Evolutionary conservation across 2,113 vertebrate genomes (phyloP), one percentile per base, ranked within the genome.

Genomic region (Menura novaehollandiae): DNA sequence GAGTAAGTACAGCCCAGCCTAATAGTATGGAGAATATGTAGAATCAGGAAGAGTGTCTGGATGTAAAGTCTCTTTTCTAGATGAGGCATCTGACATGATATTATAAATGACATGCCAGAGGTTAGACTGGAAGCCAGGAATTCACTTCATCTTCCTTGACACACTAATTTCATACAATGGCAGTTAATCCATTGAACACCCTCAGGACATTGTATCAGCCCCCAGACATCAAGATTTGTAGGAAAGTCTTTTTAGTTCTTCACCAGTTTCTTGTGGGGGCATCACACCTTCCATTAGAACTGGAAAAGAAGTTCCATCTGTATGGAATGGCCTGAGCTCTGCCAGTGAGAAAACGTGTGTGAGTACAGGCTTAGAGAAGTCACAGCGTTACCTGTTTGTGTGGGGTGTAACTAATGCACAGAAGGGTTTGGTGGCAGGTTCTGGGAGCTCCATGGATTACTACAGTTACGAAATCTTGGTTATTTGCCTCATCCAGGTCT

Each of bases 311-410:
- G 41, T 16, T 10, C n/a, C 20, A 2, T 32, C 21, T 52, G 19
- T 19, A 3, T 27, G 30, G 37, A n/a, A 18, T 41, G 43, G 28
- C 21, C 35, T 43, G 62, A 95, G 49, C 63, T 55, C 35, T 52
- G 33, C 33, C 41, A 14, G 20, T 69, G 44, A 35, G 63, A 89
- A 13, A 4, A 14, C 0, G 0, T 1, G 1, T 66, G 5, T 22
- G 52, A 62, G 75, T 26, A 28, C 51, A 73, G 71, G 69, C 52
- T 71, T 28, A 15, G 27, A 56, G 76, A 63, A 80, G 47, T 66
- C 22, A 13, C 37, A 13, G 63, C 1, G 1, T 46, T 39, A 5
- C 7, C 10, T n/a, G 24, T 41, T 41, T 41, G 26, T 4, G 3
- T 32, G 35, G 13, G 39, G 13, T 41, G 35, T 80, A 41, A 37